These are phyloP conservation scores for Lingula anatina DNA, from an alignment of 2,888 invertebrate genomes.

Conservation along the genomic window DNA sequence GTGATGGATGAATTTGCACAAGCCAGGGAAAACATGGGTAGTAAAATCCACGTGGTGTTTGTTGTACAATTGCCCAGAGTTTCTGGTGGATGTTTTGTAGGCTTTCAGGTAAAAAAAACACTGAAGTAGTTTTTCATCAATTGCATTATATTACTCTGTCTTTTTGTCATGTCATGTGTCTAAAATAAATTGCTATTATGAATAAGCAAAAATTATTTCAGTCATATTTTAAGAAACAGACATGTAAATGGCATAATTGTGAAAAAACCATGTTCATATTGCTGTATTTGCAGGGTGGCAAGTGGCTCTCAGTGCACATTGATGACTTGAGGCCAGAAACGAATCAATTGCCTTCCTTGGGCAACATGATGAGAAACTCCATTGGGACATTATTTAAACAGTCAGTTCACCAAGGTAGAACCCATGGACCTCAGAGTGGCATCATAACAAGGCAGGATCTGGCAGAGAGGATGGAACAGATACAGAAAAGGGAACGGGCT, in stretches of 20 bases:
- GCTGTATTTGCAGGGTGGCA: conserved; percentile 24
- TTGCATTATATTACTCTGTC: too few relatives aligned
- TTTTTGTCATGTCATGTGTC: too few relatives aligned
- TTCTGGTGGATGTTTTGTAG: conserved; percentile 32
- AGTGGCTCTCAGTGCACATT: conserved; percentile 41
- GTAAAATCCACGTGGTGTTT: conserved; percentile 26
- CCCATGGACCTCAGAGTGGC: too few relatives aligned
- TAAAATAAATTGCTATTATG: too few relatives aligned
- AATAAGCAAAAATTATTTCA: neutral
- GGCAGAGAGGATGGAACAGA: too few relatives aligned
- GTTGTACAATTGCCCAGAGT: conserved; percentile 36
- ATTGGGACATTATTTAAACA: conserved; percentile 13
- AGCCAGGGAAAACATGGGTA: conserved; percentile 2
- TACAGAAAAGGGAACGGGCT: too few relatives aligned
- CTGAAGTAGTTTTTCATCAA: neutral
- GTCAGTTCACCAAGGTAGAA: too few relatives aligned
- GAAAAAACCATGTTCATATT: neutral
- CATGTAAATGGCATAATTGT: neutral
- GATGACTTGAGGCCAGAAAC: conserved; percentile 30
- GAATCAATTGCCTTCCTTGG: conserved; percentile 17
- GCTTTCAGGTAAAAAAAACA: conserved; percentile 30
- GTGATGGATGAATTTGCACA: conserved; percentile 28
- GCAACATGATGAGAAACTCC: conserved; percentile 17
- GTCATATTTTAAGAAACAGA: neutral
- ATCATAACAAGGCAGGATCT: too few relatives aligned